Evolutionary conservation across 1,140 invertebrate genomes (phyloP), one percentile per base, ranked within the genome.

Genomic region (Cotesia glomerata): DNA sequence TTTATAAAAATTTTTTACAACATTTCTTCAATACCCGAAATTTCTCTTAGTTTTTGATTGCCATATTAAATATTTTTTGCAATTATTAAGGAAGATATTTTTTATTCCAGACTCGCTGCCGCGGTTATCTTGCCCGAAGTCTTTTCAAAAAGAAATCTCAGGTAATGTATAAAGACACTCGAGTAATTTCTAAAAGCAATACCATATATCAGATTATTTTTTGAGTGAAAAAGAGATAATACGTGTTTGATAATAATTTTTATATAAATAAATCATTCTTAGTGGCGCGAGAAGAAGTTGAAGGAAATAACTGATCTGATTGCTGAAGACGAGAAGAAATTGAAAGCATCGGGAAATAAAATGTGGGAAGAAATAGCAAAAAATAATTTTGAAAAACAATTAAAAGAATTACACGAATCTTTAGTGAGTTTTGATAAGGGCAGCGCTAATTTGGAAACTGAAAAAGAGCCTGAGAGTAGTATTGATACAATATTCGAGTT

Each of bases 81-180:
- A 39, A 3, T 39, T 2, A 39, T 9, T 39, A 39, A 39, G 36
- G 9, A 9, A 39, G 9, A 39, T 39, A 52, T n/a, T 16, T 56
- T 66, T 58, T 70, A 36, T 85, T 59, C 11, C 32, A 51, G 11
- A 13, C 86, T 82, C 94, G 9, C 92, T 92, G 91, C 79, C 91
- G 92, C 69, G 95, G 95, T 1, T 93, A 92, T 78, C 81, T 96
- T 58, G 88, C 92, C 0, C 89, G 95, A 64, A 84, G 83, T 36
- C 63, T 71, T 34, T 73, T 61, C 45, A 69, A 74, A 56, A 75
- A 81, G 58, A 81, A 78, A 66, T 68, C 35, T 8, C 73, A 76
- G 70, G 76, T 79, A 70, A 61, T 58, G 39, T 61, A 45, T 45
- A 54, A 2, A 36, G 36, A 61, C 18, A 26, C 5, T 45, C 5